phyloP scores from a whole-genome alignment of 2,888 invertebrate species.

The Coenonympha arcania region DNA sequence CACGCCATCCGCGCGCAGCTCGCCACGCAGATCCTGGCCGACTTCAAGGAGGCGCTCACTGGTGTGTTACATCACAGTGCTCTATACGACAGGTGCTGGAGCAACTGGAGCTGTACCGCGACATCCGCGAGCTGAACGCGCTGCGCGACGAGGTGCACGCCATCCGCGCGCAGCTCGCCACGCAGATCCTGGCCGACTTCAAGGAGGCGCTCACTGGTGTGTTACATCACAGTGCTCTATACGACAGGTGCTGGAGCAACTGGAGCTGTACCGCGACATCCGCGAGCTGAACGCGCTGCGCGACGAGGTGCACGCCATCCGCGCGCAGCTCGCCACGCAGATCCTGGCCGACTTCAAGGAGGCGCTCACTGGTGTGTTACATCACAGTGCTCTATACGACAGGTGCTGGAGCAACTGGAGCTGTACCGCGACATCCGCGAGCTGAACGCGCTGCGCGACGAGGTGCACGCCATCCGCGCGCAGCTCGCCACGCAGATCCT shows the following conservation, averaged over 20 bases:
- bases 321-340: constrained; percentile 86
- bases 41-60: constrained; percentile 91
- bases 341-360: constrained; percentile 93
- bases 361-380: constrained; percentile 81
- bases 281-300: constrained; percentile 91
- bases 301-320: constrained; percentile 84
- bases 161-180: constrained; percentile 84
- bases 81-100: constrained; percentile 89
- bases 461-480: constrained; percentile 82
- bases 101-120: constrained; percentile 92
- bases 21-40: constrained; percentile 89
- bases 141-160: constrained; percentile 86
- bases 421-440: constrained; percentile 93
- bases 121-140: constrained; percentile 92
- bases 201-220: constrained; percentile 85
- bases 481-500: constrained; percentile 91
- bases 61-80: too few relatives aligned
- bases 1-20: constrained; percentile 82
- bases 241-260: constrained; percentile 91
- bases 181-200: constrained; percentile 93
- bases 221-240: too few relatives aligned
- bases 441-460: constrained; percentile 87
- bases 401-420: constrained; percentile 96
- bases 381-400: too few relatives aligned
- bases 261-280: constrained; percentile 92